Base-by-base conservation (phyloP, 2,113 vertebrate species). In the Dendrocopos noguchii region DNA sequence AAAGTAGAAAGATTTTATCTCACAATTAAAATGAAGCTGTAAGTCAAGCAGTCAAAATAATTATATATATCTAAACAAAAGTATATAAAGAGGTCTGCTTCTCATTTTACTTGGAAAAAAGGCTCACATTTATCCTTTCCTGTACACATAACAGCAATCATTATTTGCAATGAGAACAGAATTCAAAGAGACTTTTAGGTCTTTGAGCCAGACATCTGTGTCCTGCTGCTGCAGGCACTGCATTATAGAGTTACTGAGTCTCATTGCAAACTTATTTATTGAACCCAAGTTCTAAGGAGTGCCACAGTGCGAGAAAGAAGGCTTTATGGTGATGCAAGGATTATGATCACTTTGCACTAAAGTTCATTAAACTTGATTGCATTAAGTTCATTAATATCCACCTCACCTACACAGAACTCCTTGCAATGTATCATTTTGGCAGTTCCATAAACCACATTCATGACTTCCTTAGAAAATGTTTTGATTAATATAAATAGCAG, bases 1-100 rank as follows among this genome's bases (percentile, higher is more conserved):
- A 79, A 65, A 94, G 18, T 44, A 94, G 91, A 86, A 52, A 91
- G 25, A 42, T 71, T 80, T 85, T 85, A 72, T 60, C 44, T n/a
- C 44, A 16, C 52, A 70, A 31, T 66, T 72, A 73, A 80, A 88
- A 81, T 25, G 22, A 84, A 92, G 63, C 67, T 2, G 2, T 36
- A 70, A 78, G 34, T 57, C 31, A 42, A 0, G 0, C 17, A 78
- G 52, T 11, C 44, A 44, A 65, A 92, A 39, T 36, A 77, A 29
- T 70, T 70, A 53, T 39, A 50, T 13, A 53, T 19, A n/a, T 50
- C 87, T 46, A 77, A 82, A 52, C 8, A 52, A 25, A 78, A 57
- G 3, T 7, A 47, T 12, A 27, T 21, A 7, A 67, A 88, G 55
- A 83, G 18, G 22, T 36, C 42, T 87, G 52, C 33, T 81, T 77